Evolutionary conservation across 1,140 invertebrate genomes (phyloP).

Genomic region (Leguminivora glycinivorella): DNA sequence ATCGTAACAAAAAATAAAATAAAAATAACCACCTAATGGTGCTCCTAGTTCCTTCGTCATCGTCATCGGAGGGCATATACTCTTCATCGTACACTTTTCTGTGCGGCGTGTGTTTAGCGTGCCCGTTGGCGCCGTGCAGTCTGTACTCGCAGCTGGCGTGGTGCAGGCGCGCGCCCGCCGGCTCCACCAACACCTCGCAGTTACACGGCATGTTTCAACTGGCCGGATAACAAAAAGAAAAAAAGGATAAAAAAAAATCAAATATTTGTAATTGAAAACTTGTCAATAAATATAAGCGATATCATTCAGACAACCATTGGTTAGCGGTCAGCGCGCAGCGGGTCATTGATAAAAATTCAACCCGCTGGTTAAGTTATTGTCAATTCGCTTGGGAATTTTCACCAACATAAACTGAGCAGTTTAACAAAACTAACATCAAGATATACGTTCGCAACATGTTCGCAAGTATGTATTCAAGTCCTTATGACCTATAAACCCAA

Average conservation of each 20-base stretch:
- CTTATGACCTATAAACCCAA: neutral
- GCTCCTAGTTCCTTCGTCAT: constrained; percentile 30
- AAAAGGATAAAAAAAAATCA: neutral
- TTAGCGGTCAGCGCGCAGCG: too few relatives aligned
- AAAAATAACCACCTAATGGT: constrained; percentile 51
- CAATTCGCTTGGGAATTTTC: too few relatives aligned
- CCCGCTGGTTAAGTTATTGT: too few relatives aligned
- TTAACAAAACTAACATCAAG: neutral
- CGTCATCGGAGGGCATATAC: constrained; percentile 31
- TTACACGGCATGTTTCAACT: constrained; percentile 45
- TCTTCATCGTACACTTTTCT: constrained; percentile 50
- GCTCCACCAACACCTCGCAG: constrained; percentile 35
- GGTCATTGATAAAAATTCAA: too few relatives aligned
- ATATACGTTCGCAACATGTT: neutral
- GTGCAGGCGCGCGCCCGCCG: constrained; percentile 22
- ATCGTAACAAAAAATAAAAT: neutral
- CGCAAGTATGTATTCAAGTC: neutral
- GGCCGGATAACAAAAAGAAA: constrained; percentile 18
- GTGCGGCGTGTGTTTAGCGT: constrained; percentile 50
- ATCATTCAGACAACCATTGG: constrained; percentile 19
- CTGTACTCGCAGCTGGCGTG: constrained; percentile 34
- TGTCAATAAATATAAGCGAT: too few relatives aligned
- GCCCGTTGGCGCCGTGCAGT: constrained; percentile 36
- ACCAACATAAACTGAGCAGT: neutral
- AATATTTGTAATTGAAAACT: constrained; percentile 29